These are phyloP conservation scores for Ommatoiulus sabulosus DNA, from an alignment of 2,888 invertebrate species.

Conservation along the genomic window DNA sequence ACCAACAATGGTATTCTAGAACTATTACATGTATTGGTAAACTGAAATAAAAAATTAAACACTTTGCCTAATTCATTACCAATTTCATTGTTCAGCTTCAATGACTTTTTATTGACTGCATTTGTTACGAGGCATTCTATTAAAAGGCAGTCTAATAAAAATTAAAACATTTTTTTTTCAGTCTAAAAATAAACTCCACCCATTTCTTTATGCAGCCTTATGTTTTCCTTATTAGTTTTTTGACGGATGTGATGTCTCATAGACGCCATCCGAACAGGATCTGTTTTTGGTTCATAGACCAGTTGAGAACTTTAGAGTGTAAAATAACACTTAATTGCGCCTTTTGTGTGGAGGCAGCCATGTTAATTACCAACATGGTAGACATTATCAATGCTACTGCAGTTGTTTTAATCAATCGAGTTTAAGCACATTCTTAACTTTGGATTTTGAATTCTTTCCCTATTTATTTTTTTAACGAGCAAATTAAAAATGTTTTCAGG, in stretches of 20 bases:
- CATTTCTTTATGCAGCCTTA: not conserved
- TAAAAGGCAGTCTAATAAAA: not conserved
- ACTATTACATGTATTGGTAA: not conserved
- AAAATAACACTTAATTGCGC: not conserved
- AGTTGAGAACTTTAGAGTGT: not conserved
- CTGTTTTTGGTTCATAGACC: constrained; percentile 35
- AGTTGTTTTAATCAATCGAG: no score
- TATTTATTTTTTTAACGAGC: no score
- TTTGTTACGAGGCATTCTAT: not conserved
- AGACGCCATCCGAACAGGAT: constrained; percentile 11
- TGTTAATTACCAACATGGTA: not conserved
- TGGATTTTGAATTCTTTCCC: no score
- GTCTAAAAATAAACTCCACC: not conserved
- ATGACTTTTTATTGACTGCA: not conserved
- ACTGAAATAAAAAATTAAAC: not conserved
- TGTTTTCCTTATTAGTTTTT: constrained; percentile 21
- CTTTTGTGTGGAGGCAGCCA: not conserved
- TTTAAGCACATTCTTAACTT: no score
- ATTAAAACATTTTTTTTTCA: not conserved
- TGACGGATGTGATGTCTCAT: constrained; percentile 26
- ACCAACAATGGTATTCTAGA: not conserved
- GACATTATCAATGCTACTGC: no score
- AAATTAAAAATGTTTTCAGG: no score
- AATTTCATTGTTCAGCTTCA: not conserved
- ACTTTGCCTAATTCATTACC: not conserved